phyloP scores from a whole-genome alignment of 35 echinoderm and acorn worm species.

The Hemicentrotus pulcherrimus region DNA sequence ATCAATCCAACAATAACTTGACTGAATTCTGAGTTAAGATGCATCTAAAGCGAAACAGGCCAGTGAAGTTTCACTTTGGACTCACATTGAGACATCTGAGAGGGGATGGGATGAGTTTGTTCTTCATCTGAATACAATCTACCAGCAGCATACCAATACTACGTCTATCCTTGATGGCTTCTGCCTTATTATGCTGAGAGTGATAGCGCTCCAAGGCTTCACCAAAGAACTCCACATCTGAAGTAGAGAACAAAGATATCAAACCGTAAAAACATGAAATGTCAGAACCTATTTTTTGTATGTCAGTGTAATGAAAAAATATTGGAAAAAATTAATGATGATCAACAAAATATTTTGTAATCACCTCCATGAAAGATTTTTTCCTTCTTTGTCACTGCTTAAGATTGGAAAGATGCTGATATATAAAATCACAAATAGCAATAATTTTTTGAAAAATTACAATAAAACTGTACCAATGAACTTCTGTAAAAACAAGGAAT shows the following conservation, averaged over 20 bases:
- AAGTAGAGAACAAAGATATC: neutral
- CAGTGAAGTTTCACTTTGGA: neutral
- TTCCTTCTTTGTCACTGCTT: neutral
- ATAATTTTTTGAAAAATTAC: too few relatives aligned
- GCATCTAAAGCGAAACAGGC: neutral
- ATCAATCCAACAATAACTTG: neutral
- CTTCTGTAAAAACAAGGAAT: too few relatives aligned
- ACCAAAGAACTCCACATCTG: constrained; percentile 97
- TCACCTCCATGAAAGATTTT: neutral
- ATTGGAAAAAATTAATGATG: neutral
- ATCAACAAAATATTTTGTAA: neutral
- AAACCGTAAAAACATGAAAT: neutral
- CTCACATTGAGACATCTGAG: constrained; percentile 90
- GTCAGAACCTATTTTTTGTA: neutral
- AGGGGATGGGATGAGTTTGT: constrained; percentile 96
- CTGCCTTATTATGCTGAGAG: constrained; percentile 79
- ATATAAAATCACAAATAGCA: too few relatives aligned
- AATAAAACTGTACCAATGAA: too few relatives aligned
- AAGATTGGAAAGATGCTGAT: too few relatives aligned
- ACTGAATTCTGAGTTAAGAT: neutral
- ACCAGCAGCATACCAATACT: constrained; percentile 95
- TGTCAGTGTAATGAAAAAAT: neutral
- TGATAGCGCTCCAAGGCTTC: constrained; percentile 86
- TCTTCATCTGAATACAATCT: constrained; percentile 87
- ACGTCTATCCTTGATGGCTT: constrained; percentile 73